Evolutionary conservation across 1,140 invertebrate species (phyloP).

Genomic region (Camponotus pennsylvanicus): DNA sequence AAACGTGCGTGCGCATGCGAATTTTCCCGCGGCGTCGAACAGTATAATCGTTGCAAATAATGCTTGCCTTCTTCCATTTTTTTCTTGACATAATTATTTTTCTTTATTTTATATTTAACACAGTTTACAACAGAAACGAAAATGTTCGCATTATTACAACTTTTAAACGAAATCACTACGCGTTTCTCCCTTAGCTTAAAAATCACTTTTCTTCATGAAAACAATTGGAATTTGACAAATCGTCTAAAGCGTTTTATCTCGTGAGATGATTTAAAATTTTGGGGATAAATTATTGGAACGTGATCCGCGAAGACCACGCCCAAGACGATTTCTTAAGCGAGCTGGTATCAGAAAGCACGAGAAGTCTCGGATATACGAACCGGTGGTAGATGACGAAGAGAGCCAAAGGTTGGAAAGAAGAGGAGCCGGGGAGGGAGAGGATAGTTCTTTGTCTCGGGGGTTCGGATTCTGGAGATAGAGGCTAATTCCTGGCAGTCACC

Average conservation of each 20-base stretch:
- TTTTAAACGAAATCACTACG: background rate
- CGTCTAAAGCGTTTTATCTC: background rate
- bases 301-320: conserved; percentile 64
- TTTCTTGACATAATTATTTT: background rate
- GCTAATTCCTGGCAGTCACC: conserved; percentile 85
- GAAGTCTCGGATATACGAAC: conserved; percentile 30
- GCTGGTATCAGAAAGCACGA: conserved; percentile 62
- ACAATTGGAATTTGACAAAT: background rate
- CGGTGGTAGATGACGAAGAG: conserved; percentile 69
- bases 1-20: background rate
- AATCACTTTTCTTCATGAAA: background rate
- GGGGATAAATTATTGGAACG: conserved; percentile 65
- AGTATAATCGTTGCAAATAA: background rate
- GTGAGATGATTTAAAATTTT: background rate
- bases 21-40: background rate
- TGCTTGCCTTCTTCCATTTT: background rate
- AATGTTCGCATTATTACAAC: background rate
- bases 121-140: background rate
- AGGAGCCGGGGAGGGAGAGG: conserved; percentile 52
- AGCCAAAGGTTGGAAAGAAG: conserved; percentile 51
- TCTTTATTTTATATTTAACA: background rate
- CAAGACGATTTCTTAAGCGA: conserved; percentile 69
- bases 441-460: conserved; percentile 84
- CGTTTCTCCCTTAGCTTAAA: background rate
- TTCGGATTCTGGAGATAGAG: conserved; percentile 83